phyloP scores from a whole-genome alignment of 2,113 vertebrate genomes.

The Bambusicola thoracicus region DNA sequence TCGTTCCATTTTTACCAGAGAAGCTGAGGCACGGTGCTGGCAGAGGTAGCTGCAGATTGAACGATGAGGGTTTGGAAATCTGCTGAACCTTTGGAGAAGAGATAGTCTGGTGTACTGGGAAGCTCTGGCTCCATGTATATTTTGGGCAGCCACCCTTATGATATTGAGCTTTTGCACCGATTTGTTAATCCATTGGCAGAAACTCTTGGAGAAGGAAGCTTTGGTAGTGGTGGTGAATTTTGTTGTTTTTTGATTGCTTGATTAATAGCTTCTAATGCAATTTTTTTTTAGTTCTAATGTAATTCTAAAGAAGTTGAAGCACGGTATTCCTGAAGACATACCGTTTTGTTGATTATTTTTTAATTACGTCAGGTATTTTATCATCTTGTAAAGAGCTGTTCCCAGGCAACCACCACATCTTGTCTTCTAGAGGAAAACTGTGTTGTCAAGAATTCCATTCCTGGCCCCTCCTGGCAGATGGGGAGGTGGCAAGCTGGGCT shows the following conservation, averaged over 20 bases:
- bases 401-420: neutral
- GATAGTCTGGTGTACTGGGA: neutral
- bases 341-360: neutral
- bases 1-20: neutral
- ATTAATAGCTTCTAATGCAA: neutral
- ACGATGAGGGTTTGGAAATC: neutral
- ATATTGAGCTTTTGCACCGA: neutral
- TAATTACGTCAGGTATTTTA: neutral
- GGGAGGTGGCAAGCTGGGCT: neutral
- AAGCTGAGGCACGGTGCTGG: neutral
- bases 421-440: neutral
- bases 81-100: neutral
- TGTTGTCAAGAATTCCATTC: neutral
- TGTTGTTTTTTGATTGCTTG: neutral
- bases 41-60: neutral
- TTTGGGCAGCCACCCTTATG: neutral
- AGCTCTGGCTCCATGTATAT: neutral
- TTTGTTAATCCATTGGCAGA: neutral
- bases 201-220: neutral
- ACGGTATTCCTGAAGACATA: neutral
- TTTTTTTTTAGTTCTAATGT: neutral
- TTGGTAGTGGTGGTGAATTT: neutral
- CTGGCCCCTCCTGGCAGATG: neutral
- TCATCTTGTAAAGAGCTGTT: neutral
- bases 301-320: neutral